Evolutionary conservation across 2,113 vertebrate genomes (phyloP), one percentile per base, ranked within the genome.

Genomic region (Oriolus oriolus): DNA sequence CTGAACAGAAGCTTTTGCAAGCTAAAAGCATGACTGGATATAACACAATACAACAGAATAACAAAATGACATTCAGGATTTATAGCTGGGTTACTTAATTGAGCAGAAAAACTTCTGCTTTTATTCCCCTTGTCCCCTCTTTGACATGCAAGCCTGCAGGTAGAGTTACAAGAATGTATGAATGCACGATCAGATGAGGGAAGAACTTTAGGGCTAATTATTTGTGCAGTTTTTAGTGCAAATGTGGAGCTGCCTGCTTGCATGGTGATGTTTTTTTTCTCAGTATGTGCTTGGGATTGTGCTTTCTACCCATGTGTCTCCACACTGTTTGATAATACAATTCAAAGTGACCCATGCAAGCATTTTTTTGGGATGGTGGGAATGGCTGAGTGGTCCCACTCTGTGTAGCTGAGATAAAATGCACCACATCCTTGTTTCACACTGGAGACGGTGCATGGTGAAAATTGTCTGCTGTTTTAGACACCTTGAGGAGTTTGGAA

Each of bases 11-110:
- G 24, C 52, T 60, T 89, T 84, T 84, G 22, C 31, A 68, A 42
- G 22, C 30, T 69, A 52, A 83, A 50, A 75, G 54, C 70, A 12
- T 59, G 70, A 26, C 44, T 78, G 60, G 10, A 10, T 79, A 39
- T 30, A 87, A 85, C n/a, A 68, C 53, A 91, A n/a, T 79, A 45
- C n/a, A 65, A 61, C 39, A 45, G 44, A 89, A 50, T 49, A 93
- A 69, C 45, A 61, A 64, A 82, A 31, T 80, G 70, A 13, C 57
- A 18, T 76, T 69, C 15, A 27, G 70, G 70, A 79, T 87, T 96
- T 96, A 76, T 87, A 52, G 57, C 78, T 93, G 70, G n/a, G 53
- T 78, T 93, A 52, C 28, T 64, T 89, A 89, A 87, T 20, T 66
- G 77, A 89, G 80, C 49, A 53, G 41, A n/a, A 52, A 75, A 93